Evolutionary conservation across 2,113 vertebrate genomes (phyloP), one percentile per base, ranked within the genome.

Genomic region (Leucopternis melanops): DNA sequence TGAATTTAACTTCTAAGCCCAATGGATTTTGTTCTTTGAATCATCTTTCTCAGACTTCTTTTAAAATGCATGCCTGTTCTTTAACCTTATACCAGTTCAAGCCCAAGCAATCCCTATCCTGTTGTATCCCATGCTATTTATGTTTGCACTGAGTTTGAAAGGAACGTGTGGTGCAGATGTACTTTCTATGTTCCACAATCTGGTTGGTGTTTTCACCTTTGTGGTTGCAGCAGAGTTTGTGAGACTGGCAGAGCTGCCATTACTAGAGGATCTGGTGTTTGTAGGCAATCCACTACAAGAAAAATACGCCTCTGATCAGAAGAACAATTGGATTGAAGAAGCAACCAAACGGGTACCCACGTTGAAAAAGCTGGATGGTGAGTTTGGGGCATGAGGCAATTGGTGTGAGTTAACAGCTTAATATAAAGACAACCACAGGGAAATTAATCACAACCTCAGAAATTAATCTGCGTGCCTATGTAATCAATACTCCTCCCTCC

Each of bases 231-330:
- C 97, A 63, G 99, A 99, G 97, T 99, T 99, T 97, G 94, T 96
- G 90, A 99, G 98, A 94, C 96, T 99, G 84, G 98, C 99, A 71
- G 99, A 99, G 34, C 95, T 99, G 84, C 98, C 99, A 0, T 97
- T 98, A 66, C 97, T 99, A 26, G 98, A 96, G 65, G 99, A 99
- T 88, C 98, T 99, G 96, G 99, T 99, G 87, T 99, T 99, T 97
- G 99, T 99, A 36, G 99, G 99, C 61, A 99, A 99, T 92, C 99
- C 99, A 13, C 97, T 99, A 45, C 99, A 99, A 94, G 99, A 99
- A 95, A 99, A 99, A 71, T 98, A 98, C 11, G 97, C 99, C 1
- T 40, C 98, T 16, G 99, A 99, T 59, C 96, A 97, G 29, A 94
- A 96, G 31, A 98, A 97, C 27, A 99, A 55, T 26, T 99, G 99